phyloP scores from a whole-genome alignment of 1,140 invertebrate species.

The Bombyx mandarina region DNA sequence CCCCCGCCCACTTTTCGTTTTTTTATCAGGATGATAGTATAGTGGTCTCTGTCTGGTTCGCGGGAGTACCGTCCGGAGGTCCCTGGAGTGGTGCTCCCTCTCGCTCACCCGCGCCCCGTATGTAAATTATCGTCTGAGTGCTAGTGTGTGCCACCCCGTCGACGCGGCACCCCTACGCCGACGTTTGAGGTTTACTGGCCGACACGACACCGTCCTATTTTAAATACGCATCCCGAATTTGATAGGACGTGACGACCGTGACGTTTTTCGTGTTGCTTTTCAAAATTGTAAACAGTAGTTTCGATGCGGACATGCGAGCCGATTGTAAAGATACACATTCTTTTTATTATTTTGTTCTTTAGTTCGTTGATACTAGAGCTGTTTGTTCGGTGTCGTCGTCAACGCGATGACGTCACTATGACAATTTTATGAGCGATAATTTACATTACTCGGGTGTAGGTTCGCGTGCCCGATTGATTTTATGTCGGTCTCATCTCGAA shows the following conservation, averaged over 20 bases:
- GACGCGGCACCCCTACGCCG: constrained; percentile 6
- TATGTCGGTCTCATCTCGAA: constrained; percentile 56
- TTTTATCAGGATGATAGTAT: constrained; percentile 71
- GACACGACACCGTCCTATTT: constrained; percentile 42
- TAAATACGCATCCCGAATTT: constrained; percentile 1
- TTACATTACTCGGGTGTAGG: constrained; percentile 63
- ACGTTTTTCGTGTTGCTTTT: constrained; percentile 1
- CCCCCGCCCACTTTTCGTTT: constrained; percentile 72
- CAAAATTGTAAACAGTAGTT: constrained; percentile 1
- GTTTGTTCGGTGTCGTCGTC: constrained; percentile 6
- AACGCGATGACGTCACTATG: constrained; percentile 53
- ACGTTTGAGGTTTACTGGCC: constrained; percentile 61
- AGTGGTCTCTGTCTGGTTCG: constrained; percentile 62
- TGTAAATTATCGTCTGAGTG: constrained; percentile 64
- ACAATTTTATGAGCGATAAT: constrained; percentile 68
- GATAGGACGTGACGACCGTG: not conserved
- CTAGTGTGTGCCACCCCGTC: constrained; percentile 34
- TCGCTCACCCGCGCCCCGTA: constrained; percentile 53
- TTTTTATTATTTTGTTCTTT: not conserved
- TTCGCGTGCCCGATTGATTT: constrained; percentile 68
- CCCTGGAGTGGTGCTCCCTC: constrained; percentile 46
- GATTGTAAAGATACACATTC: not conserved
- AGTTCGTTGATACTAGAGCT: constrained; percentile 6
- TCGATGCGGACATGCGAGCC: constrained; percentile 1
- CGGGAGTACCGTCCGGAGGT: constrained; percentile 25